These are phyloP conservation scores for Telmatherina bonti DNA, from an alignment of 2,797 vertebrate genomes.

Conservation along the genomic window DNA sequence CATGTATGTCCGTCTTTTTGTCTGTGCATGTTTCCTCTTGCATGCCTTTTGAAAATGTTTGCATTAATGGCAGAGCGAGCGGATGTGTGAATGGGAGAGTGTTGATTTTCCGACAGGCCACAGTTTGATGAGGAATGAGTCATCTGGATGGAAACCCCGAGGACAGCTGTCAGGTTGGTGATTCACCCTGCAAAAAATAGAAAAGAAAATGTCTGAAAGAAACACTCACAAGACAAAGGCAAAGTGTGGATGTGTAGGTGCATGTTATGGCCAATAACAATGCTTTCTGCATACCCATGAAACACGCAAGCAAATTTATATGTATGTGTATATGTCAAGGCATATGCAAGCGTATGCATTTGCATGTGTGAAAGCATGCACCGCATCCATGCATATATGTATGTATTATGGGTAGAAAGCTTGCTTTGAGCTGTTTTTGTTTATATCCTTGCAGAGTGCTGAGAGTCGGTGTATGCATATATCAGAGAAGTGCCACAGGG, in stretches of 20 bases:
- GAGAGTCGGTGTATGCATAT: constrained; percentile 49
- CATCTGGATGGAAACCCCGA: constrained; percentile 80
- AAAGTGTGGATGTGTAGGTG: constrained; percentile 1
- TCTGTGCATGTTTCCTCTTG: constrained; percentile 7
- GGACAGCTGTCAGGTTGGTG: constrained; percentile 76
- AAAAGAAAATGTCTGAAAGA: constrained; percentile 12
- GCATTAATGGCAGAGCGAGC: constrained; percentile 43
- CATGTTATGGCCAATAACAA: neutral
- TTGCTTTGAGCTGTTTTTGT: constrained; percentile 68
- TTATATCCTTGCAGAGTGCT: constrained; percentile 49
- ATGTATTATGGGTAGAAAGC: constrained; percentile 57
- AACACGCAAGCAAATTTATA: constrained; percentile 7
- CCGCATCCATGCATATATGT: constrained; percentile 5
- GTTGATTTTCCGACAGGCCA: constrained; percentile 74
- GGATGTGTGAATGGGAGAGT: constrained; percentile 58
- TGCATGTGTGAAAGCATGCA: constrained; percentile 4
- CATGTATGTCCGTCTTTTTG: constrained; percentile 45
- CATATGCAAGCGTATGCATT: constrained; percentile 13
- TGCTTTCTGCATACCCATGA: neutral
- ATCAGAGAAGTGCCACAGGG: constrained; percentile 67
- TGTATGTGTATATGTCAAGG: constrained; percentile 16
- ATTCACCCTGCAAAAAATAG: constrained; percentile 69
- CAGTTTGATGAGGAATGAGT: constrained; percentile 82
- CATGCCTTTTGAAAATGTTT: constrained; percentile 34
- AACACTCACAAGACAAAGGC: neutral